Conservation (phyloP, 2,113 vertebrate genomes). For the Boleophthalmus pectinirostris region DNA sequence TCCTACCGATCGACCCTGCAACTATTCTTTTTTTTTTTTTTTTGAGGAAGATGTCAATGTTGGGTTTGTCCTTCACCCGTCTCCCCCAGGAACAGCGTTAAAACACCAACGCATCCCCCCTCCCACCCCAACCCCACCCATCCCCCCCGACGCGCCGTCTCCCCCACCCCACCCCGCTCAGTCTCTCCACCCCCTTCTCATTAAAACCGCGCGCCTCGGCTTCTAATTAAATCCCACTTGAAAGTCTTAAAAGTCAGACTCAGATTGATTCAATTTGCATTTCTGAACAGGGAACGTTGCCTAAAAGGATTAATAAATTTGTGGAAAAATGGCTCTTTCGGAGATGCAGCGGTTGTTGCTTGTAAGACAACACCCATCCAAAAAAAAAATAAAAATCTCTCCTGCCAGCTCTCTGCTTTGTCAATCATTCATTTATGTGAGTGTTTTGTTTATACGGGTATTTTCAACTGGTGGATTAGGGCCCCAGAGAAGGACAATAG, state of each 20-base stretch:
- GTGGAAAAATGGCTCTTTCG: slow-evolving; percentile 76
- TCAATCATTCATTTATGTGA: neutral
- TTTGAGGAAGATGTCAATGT: slow-evolving; percentile 53
- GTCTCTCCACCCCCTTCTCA: slow-evolving; percentile 78
- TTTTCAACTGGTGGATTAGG: neutral
- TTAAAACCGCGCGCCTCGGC: slow-evolving; percentile 79
- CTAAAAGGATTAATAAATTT: slow-evolving; percentile 84
- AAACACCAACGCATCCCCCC: slow-evolving; percentile 42
- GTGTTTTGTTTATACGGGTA: neutral
- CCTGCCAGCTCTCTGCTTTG: slow-evolving; percentile 33
- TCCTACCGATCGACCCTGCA: slow-evolving; percentile 14
- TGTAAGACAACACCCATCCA: slow-evolving; percentile 71
- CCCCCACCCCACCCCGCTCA: slow-evolving; percentile 43
- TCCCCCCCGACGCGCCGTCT: too few relatives aligned
- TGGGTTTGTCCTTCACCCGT: slow-evolving; percentile 71
- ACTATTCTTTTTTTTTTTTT: slow-evolving; percentile 53
- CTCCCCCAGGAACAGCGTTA: slow-evolving; percentile 72
- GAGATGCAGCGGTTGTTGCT: slow-evolving; percentile 67
- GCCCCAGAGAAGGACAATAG: neutral
- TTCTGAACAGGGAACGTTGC: slow-evolving; percentile 82
- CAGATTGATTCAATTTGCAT: slow-evolving; percentile 85
- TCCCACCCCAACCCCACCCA: slow-evolving; percentile 18
- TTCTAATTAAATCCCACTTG: slow-evolving; percentile 86
- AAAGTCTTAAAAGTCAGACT: slow-evolving; percentile 85
- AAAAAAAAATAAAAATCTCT: slow-evolving; percentile 30